Base-by-base conservation (phyloP, 2,797 vertebrate species). In the Lacerta agilis region DNA sequence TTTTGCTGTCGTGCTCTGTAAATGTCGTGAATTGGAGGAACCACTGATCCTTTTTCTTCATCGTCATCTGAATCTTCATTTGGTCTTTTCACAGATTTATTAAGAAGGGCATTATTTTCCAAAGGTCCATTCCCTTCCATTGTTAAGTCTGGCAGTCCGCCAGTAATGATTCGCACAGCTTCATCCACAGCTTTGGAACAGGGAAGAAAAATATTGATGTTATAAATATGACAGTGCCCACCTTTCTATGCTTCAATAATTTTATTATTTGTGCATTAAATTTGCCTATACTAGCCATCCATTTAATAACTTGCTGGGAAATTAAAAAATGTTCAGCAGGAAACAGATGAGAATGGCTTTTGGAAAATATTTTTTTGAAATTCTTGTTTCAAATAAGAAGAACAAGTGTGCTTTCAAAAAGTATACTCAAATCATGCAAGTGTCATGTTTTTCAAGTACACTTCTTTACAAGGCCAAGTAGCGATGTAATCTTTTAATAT, bases 1-100 rank as follows among this genome's bases (percentile, higher is more conserved):
- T 99, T 99, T 96, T 99, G 99, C 94, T 99, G 99, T 66, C 99
- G 97, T 1, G 99, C 97, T 84, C 99, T 98, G 97, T 99, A 99
- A 94, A 99, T 99, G 97, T 99, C 99, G 1, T 99, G 99, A 88
- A 99, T 97, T 0, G 99, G 99, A 3, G 99, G 99, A 33, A 99
- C 99, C 7, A 99, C 97, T 0, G 98, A 97, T 49, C 98, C 99
- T 96, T 99, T 99, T 93, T 99, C 99, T 85, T 99, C 99, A 0
- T 99, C 99, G 5, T 99, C 99, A 0, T 99, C 99, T 0, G 99
- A 99, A 91, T 99, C 99, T 18, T 99, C 98, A 0, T 99, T 99
- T 88, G 99, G 97, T 96, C 99, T 98, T 95, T 99, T 99, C n/a
- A 98, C 97, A 38, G 98, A 95, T 97, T 99, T 99, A 87, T 95